Percentiles rank a stretch among this genome's conserved stretches.
Evolutionary conservation across 2,797 vertebrate genomes (phyloP).

Genomic region (Sebastes nivosus): DNA sequence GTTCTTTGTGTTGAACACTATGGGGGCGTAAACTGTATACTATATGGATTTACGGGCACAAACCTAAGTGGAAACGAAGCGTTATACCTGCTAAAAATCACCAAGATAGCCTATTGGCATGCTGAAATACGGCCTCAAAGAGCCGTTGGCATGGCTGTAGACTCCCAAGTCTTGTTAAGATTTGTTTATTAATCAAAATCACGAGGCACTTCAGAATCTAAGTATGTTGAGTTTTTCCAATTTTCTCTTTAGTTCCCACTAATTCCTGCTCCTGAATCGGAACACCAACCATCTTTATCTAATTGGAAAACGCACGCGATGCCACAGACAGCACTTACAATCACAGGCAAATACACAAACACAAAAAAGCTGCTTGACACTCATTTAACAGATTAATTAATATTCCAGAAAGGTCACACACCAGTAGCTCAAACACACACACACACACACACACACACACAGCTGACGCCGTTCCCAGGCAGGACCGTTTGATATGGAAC

Average conservation of each 20-base stretch:
- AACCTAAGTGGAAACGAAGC: no score
- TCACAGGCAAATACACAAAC: constrained; percentile 32
- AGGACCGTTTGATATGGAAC: constrained; percentile 43
- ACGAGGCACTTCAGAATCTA: neutral
- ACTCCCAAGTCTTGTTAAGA: neutral
- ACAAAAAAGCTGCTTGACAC: constrained; percentile 12
- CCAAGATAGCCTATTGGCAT: neutral
- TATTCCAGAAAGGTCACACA: constrained; percentile 41
- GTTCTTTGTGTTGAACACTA: no score
- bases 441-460: constrained; percentile 13
- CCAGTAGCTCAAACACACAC: neutral
- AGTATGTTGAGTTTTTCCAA: neutral
- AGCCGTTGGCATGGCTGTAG: neutral
- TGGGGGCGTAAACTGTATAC: fast-evolving
- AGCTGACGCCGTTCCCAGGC: constrained; percentile 33
- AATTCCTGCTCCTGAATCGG: neutral
- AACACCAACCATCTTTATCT: constrained; percentile 25
- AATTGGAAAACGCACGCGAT: constrained; percentile 40
- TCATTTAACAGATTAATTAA: constrained; percentile 55
- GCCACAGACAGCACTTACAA: constrained; percentile 3
- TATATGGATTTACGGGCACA: no score
- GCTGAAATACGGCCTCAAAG: neutral
- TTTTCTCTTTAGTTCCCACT: neutral
- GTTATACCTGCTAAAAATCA: neutral
- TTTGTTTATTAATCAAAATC: neutral